Conservation (phyloP, 1,140 invertebrate species). For the Plectrocnemia conspersa region DNA sequence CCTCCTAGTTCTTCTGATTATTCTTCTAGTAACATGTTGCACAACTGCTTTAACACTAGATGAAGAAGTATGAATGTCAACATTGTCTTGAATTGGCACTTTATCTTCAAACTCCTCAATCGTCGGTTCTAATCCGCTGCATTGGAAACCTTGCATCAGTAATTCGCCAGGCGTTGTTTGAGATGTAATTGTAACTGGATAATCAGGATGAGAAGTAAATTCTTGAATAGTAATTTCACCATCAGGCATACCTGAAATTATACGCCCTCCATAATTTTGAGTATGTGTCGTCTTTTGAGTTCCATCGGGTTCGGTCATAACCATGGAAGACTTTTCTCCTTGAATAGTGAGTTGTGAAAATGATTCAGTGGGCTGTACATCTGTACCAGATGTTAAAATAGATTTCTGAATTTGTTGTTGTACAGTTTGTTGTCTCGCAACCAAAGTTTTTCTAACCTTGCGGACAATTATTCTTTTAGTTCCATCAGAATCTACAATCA, state of each 20-base stretch:
- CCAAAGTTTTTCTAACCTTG: constrained; percentile 58
- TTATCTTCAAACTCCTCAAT: constrained; percentile 37
- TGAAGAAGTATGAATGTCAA: constrained; percentile 48
- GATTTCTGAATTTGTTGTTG: constrained; percentile 45
- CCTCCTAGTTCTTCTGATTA: constrained; percentile 67
- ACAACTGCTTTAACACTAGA: constrained; percentile 70
- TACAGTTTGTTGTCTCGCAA: constrained; percentile 51
- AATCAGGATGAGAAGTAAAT: constrained; percentile 58
- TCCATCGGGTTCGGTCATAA: constrained; percentile 58
- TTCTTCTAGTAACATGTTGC: constrained; percentile 71
- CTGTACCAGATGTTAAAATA: constrained; percentile 42
- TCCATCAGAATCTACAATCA: constrained; percentile 75
- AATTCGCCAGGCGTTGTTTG: constrained; percentile 53
- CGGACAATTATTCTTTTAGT: constrained; percentile 73
- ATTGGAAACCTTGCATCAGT: constrained; percentile 49
- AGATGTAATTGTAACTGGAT: constrained; percentile 51
- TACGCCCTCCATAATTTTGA: constrained; percentile 58
- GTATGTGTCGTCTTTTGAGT: constrained; percentile 56
- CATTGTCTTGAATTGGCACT: constrained; percentile 29
- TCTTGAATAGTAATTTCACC: constrained; percentile 60
- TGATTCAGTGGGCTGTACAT: constrained; percentile 51
- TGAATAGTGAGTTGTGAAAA: constrained; percentile 62
- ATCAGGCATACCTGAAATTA: constrained; percentile 56
- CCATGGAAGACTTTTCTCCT: constrained; percentile 60
- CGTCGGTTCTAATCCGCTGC: constrained; percentile 52